Evolutionary conservation across 2,888 invertebrate species (phyloP), one percentile per base, ranked within the genome.

Genomic region (Stenodera caucasica): DNA sequence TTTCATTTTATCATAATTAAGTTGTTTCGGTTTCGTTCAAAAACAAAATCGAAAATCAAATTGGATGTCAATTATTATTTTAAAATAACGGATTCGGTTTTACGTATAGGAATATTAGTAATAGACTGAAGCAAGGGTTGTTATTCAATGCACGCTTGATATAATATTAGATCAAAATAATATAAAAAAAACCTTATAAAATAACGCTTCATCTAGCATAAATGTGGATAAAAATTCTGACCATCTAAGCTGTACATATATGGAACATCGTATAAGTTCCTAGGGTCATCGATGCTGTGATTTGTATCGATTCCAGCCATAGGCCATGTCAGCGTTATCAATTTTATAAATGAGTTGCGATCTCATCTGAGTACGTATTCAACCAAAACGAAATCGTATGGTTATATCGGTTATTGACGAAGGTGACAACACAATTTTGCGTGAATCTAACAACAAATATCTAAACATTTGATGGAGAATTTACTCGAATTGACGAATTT

Each of bases 281-380:
- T 51, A 51, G 57, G 56, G 61, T 61, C 64, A 60, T 59, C 61
- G 58, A 62, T 60, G 50, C 59, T 40, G 60, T 66, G 64, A 66
- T 66, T 66, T 66, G 66, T 66, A 66, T 66, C 66, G 66, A 66
- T 66, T 58, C 26, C 45, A 60, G 63, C 63, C 60, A 61, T 40
- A 52, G 62, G 65, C 62, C 52, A 66, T 61, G 65, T 65, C 63
- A 61, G 55, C 63, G 65, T 61, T 63, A 66, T 66, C 65, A 61
- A 63, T 66, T 66, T 65, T 59, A 66, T 66, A 66, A 66, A 66
- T 66, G 65, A 66, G 61, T 66, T 66, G 65, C 58, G 60, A 66
- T 66, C 63, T 66, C 65, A 66, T 66, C 63, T 61, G 50, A 55
- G 63, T 53, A 63, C 60, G 65, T 66, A 63, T 66, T 66, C 65